Evolutionary conservation across 2,888 invertebrate species (phyloP).

Genomic region (Ormyrus pomaceus): DNA sequence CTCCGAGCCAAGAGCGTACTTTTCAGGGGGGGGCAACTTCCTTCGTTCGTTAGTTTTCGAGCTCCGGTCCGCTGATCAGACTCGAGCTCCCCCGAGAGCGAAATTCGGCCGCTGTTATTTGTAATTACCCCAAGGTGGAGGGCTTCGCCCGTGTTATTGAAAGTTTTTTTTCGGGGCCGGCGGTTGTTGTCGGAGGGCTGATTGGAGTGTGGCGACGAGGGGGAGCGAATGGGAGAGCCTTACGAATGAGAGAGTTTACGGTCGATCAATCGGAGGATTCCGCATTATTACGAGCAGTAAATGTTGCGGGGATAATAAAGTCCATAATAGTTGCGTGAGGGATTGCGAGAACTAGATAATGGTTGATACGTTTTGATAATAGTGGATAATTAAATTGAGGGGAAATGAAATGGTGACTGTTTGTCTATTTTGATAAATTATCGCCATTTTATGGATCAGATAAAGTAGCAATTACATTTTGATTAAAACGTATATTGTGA

Average conservation of each 20-base stretch:
- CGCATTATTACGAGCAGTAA: constrained; percentile 4
- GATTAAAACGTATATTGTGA: no score
- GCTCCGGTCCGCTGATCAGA: neutral
- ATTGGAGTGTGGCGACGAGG: constrained; percentile 8
- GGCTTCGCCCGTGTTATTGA: no score
- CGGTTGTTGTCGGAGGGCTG: neutral
- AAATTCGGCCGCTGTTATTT: constrained; percentile 64
- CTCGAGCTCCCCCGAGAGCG: constrained; percentile 50
- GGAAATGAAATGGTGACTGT: no score
- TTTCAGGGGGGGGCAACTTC: neutral
- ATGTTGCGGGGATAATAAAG: neutral
- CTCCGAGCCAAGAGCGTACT: neutral
- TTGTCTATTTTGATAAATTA: no score
- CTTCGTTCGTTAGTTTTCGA: constrained; percentile 52
- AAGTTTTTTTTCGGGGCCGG: no score
- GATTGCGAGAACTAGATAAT: neutral
- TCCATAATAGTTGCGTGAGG: neutral
- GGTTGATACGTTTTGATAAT: no score
- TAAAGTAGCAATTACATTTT: no score
- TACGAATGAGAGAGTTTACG: neutral
- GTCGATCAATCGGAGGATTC: neutral
- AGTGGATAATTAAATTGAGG: no score
- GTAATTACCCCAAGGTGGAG: constrained; percentile 59
- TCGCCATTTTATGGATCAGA: no score
- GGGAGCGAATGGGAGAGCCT: neutral